Conservation (phyloP, 2,888 invertebrate species). For the Yponomeuta evonymella region DNA sequence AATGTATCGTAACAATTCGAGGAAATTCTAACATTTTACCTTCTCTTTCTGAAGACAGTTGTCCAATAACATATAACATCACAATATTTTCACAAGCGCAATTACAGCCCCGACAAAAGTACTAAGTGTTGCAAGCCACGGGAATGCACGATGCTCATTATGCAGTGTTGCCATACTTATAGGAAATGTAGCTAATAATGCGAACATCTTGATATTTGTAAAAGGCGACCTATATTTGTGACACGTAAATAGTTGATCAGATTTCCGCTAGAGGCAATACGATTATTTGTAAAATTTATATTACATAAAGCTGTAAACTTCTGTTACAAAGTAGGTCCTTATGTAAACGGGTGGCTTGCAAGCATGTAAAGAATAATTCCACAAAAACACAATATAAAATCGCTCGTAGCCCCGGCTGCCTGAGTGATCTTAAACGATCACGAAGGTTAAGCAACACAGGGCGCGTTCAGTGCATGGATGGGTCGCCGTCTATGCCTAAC, state of each 20-base stretch:
- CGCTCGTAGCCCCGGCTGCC: no score
- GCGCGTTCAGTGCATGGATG: no score
- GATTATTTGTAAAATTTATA: no score
- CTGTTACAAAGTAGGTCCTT: no score
- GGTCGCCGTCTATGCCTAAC: no score
- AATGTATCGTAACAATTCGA: no score
- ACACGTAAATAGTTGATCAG: background rate
- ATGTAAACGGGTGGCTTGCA: no score
- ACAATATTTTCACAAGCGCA: constrained; percentile 19
- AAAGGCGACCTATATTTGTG: background rate
- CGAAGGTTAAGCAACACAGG: no score
- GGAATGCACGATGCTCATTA: constrained; percentile 8
- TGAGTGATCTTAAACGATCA: no score
- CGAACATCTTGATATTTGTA: constrained; percentile 1
- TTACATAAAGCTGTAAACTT: no score
- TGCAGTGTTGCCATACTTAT: constrained; percentile 6
- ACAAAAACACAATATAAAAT: no score
- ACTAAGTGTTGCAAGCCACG: constrained; percentile 24
- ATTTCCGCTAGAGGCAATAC: background rate
- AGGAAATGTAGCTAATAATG: background rate
- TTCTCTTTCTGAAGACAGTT: background rate
- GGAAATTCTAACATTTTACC: background rate
- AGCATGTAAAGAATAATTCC: no score
- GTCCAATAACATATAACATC: constrained; percentile 8
- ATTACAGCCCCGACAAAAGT: constrained; percentile 31